These are phyloP conservation scores for Eupithecia exiguata DNA, from an alignment of 2,888 invertebrate genomes.

Conservation along the genomic window DNA sequence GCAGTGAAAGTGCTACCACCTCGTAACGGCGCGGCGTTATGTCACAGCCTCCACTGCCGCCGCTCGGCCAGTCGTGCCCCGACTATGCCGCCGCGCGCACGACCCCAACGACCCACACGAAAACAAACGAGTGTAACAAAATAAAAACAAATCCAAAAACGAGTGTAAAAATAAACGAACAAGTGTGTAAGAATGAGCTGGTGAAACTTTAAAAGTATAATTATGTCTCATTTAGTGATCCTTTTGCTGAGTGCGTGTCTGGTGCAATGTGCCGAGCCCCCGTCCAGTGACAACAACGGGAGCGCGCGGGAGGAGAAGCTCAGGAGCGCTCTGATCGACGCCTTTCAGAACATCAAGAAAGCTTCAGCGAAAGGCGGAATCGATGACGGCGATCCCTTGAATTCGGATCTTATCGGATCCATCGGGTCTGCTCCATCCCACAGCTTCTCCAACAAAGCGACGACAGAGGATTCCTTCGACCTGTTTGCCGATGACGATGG, in stretches of 20 bases:
- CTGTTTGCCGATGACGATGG: conserved; percentile 76
- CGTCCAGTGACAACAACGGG: conserved; percentile 60
- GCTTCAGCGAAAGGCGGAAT: conserved; percentile 71
- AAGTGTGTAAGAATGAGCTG: conserved; percentile 61
- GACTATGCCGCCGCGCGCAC: conserved; percentile 77
- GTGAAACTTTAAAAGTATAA: conserved; percentile 53
- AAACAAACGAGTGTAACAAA: conserved; percentile 19
- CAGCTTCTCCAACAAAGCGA: conserved; percentile 50
- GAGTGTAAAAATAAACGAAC: conserved; percentile 29
- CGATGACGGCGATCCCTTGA: conserved; percentile 65
- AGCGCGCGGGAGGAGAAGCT: conserved; percentile 75
- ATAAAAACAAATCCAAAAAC: conserved; percentile 41
- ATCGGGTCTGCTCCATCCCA: conserved; percentile 46
- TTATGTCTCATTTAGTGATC: conserved; percentile 71
- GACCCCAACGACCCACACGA: conserved; percentile 43
- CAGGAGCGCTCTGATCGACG: conserved; percentile 75
- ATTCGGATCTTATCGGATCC: conserved; percentile 71
- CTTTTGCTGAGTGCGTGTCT: conserved; percentile 66
- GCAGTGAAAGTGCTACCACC: conserved; percentile 77
- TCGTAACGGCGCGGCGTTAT: conserved; percentile 71
- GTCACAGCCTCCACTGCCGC: conserved; percentile 62
- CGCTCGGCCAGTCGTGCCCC: conserved; percentile 64
- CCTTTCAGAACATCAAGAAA: conserved; percentile 78
- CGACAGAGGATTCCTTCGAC: conserved; percentile 66
- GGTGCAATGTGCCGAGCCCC: conserved; percentile 61